phyloP scores from a whole-genome alignment of 2,113 vertebrate genomes.

The Anhinga anhinga region DNA sequence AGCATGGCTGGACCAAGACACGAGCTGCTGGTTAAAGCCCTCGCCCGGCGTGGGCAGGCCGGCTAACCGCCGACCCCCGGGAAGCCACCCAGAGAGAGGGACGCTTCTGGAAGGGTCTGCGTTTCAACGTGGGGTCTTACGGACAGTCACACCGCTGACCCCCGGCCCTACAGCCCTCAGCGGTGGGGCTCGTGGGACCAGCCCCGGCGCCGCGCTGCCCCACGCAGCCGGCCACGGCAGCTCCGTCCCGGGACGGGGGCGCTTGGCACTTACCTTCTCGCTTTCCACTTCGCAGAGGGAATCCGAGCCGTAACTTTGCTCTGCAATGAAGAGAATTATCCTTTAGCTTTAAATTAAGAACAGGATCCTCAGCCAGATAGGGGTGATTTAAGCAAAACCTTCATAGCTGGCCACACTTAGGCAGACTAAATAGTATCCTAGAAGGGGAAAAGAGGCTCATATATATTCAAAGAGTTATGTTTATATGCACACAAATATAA shows the following conservation, averaged over 20 bases:
- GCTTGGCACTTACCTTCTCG: neutral
- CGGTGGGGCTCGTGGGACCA: accelerated
- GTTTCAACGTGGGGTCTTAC: neutral
- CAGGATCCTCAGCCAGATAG: neutral
- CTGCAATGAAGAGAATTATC: neutral
- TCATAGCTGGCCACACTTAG: neutral
- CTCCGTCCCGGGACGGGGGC: accelerated
- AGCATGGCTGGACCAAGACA: neutral
- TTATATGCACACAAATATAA: neutral
- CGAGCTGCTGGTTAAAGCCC: neutral
- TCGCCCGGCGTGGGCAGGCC: accelerated
- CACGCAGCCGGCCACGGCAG: too few relatives aligned
- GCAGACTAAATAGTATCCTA: neutral
- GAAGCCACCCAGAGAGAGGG: neutral
- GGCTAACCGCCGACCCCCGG: accelerated
- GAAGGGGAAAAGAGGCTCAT: neutral
- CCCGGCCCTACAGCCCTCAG: neutral
- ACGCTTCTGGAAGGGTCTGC: neutral
- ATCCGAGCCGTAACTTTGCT: accelerated
- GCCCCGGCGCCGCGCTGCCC: neutral
- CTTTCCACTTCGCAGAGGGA: neutral
- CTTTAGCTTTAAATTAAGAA: neutral
- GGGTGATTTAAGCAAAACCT: neutral
- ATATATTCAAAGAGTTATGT: neutral
- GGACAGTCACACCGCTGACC: accelerated